Evolutionary conservation across 2,888 invertebrate species (phyloP), one percentile per base, ranked within the genome.

Genomic region (Pegoplata infirma): DNA sequence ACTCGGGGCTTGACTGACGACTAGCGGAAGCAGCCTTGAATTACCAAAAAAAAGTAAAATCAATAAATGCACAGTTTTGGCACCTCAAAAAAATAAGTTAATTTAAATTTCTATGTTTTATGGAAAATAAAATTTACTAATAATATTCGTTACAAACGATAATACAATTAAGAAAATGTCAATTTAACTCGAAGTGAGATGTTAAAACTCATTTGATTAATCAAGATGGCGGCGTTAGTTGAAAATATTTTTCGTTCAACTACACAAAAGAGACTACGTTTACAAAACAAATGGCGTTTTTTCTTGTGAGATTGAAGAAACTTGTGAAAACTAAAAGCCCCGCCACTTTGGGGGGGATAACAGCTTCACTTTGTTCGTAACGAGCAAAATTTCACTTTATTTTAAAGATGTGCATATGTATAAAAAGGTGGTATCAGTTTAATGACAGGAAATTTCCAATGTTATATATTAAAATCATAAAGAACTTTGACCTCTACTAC

Each of bases 11-110:
- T 79, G 75, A 75, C 51, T 75, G 14, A 53, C 36, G 14, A 53
- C 36, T 71, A n/a, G 79, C 71, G 79, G 79, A 79, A 79, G 71
- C 79, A 79, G 79, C 79, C 79, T 79, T 79, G 79, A 79, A 79
- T 67, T 71, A 49, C 1, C 3, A 36, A 12, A 61, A 56, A 58
- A 63, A 73, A 53, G 47, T 53, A 74, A 67, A 79, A 79, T 79
- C 79, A 72, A 79, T 79, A 75, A 75, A 56, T 79, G 55, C 56
- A 67, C 47, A 78, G 58, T 47, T 58, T 58, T 14, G 23, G 32
- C 8, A 32, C 16, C 28, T 36, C 1, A 0, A 23, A 40, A 61
- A 25, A 16, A 64, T 10, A 53, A 28, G 10, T 6, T 56, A 8
- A 49, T n/a, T 47, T 14, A 16, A 47, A 47, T 28, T 5, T 25